Evolutionary conservation across 2,113 vertebrate genomes (phyloP).

Genomic region (Cebidichthys violaceus): DNA sequence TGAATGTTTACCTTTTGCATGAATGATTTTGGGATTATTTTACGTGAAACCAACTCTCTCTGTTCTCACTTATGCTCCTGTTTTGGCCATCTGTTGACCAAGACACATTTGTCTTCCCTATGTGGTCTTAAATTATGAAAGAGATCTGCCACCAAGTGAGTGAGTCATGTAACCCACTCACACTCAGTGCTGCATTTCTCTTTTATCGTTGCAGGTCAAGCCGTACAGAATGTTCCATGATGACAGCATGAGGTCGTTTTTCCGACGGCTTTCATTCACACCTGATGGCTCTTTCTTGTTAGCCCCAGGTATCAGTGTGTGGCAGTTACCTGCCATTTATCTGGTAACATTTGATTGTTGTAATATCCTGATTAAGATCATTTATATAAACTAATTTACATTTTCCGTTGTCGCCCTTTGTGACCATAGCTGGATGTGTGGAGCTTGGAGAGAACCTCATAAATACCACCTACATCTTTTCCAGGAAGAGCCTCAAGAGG

Average conservation of each 20-base stretch:
- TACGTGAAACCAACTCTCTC: background rate
- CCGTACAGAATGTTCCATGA: conserved; percentile 96
- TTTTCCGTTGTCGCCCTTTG: background rate
- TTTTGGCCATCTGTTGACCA: background rate
- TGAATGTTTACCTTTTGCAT: background rate
- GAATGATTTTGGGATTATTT: background rate
- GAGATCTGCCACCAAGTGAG: background rate
- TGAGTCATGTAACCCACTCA: background rate
- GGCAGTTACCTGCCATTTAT: background rate
- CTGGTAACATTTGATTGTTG: background rate
- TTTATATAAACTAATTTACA: background rate
- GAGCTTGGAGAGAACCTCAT: conserved; percentile 95
- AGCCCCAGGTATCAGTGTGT: conserved; percentile 85
- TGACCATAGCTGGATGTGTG: conserved; percentile 91
- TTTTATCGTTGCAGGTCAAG: conserved; percentile 83
- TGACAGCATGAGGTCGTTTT: conserved; percentile 98
- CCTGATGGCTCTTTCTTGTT: conserved; percentile 95
- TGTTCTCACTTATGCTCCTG: background rate
- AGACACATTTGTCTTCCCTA: background rate
- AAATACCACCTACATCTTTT: conserved; percentile 96
- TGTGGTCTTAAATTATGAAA: background rate
- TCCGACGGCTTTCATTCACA: conserved; percentile 94
- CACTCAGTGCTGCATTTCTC: background rate
- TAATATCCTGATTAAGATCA: background rate
- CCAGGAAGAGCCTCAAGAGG: conserved; percentile 94